Evolutionary conservation across 2,888 invertebrate species (phyloP), one percentile per base, ranked within the genome.

Genomic region (Phania funesta): DNA sequence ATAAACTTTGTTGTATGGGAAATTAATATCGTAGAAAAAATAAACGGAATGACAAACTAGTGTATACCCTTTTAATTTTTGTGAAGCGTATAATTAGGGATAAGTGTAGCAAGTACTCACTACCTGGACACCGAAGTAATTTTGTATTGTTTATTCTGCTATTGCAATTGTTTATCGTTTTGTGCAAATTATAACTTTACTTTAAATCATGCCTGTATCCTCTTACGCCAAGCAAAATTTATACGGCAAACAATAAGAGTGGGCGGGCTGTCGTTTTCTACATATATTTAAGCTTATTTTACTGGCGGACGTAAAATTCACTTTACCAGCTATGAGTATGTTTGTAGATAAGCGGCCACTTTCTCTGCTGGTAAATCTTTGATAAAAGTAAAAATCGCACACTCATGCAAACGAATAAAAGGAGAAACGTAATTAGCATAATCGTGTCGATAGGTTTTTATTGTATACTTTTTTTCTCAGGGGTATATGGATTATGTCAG

Each of bases 171-270:
- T 75, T 80, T 70, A 80, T 75, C 48, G 48, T 64, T 80, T 80
- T 80, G 64, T 75, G 80, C 70, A 80, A 80, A 80, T 75, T 75
- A 65, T 75, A 75, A 80, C 64, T 70, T 75, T 80, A 67, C 75
- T 80, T 65, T 64, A 75, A 75, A 80, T 62, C 44, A 60, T 73
- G 44, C 41, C 60, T 35, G 67, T 38, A 52, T 50, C 41, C 48
- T 56, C 65, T 24, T 52, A 41, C 52, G 29, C 29, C 41, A 16
- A 32, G 18, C 29, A 62, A 73, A 73, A 73, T 62, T 52, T 29
- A 62, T n/a, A n/a, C n/a, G 29, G 5, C 4, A 73, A 73, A 29
- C 64, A 52, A 44, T 52, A 73, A 73, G 73, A 64, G 73, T 73
- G 52, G 73, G 73, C 73, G 73, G 73, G 44, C 73, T 29, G 13